These are phyloP conservation scores for Cataglyphis rosenhaueri DNA, from an alignment of 2,888 invertebrate species.

Conservation along the genomic window DNA sequence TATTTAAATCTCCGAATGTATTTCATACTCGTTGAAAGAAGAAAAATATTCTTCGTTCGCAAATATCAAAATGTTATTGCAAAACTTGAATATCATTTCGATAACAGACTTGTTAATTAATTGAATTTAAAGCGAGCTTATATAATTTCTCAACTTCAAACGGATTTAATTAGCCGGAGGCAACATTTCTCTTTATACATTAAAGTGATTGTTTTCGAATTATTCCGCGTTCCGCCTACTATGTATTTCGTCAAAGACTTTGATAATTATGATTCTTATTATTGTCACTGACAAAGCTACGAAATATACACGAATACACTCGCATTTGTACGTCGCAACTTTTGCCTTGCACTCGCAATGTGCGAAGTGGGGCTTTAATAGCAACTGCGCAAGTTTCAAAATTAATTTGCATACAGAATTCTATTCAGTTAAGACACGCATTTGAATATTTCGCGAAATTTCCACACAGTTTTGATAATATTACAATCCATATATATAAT, in stretches of 20 bases:
- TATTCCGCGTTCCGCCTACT: background rate
- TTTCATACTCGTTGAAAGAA: background rate
- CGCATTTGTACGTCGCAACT: background rate
- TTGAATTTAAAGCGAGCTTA: background rate
- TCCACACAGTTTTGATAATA: background rate
- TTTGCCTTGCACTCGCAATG: background rate
- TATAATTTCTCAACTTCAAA: background rate
- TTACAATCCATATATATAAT: background rate
- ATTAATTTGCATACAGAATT: constrained; percentile 6
- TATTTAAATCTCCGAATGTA: background rate
- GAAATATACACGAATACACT: background rate
- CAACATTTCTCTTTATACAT: background rate
- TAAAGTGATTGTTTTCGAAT: background rate
- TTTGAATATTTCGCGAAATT: background rate
- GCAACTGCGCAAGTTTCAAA: background rate
- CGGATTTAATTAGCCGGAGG: background rate
- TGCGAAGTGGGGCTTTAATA: background rate
- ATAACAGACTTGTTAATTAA: background rate
- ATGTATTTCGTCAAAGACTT: background rate
- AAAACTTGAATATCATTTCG: background rate
- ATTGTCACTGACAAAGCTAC: background rate
- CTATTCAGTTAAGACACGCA: background rate
- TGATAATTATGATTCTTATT: constrained; percentile 4
- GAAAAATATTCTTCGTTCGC: background rate
- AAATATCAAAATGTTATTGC: background rate